Base-by-base conservation (phyloP, 2,797 vertebrate genomes). In the Cynodonichthys magdalenae region DNA sequence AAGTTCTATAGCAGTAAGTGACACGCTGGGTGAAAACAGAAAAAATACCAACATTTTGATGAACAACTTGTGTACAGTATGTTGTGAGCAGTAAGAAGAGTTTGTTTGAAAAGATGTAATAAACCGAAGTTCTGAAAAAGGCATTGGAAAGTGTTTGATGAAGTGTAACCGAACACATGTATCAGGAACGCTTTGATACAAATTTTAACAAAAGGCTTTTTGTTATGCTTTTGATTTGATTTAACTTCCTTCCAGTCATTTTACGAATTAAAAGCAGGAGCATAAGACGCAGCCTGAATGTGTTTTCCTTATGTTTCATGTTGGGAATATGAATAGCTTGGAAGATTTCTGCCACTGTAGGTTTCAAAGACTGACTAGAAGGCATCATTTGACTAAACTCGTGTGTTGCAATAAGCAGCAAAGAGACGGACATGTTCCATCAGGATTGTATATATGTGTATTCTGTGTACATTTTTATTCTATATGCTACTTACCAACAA, bases 351-450 rank as follows among this genome's bases (percentile, higher is more conserved):
- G 42, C 27, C 60, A 41, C 27, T 59, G 14, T 53, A 9, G 19
- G 15, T 68, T 46, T 75, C 9, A 59, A 39, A 65, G 51, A n/a
- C 27, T 36, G 15, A 9, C 9, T 31, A 6, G 19, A 4, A 36
- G 31, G 10, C 4, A 53, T 62, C 27, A 46, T 24, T 29, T 50
- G 18, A 11, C 9, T 61, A 50, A 63, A 61, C 69, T 19, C 15
- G 9, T 73, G 9, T 73, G 50, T 42, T 31, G 49, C 61, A 63
- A 60, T 64, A 53, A 68, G 60, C 45, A 19, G 52, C 28, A 71
- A 59, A 5, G 46, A 29, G 59, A 27, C 31, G 29, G 27, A 24
- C 67, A 10, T n/a, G 31, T 17, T 49, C 45, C 24, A 10, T 41
- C 20, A 34, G 17, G 31, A 31, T 9, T 31, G 29, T 31, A 31